phyloP scores from a whole-genome alignment of 2,888 invertebrate species.

The Masnerella sp. region DNA sequence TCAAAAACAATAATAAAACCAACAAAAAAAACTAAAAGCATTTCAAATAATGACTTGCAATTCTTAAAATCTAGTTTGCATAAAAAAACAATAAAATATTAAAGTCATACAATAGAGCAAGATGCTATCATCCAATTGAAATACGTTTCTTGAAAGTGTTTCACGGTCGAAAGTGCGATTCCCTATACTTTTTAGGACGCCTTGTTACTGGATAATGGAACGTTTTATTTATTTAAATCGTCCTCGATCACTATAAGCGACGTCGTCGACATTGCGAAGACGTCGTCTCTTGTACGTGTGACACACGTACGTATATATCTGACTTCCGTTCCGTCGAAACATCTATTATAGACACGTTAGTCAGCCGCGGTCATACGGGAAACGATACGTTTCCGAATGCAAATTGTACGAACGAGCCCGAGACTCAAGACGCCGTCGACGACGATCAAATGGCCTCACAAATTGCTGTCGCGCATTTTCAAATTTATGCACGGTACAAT shows the following conservation, averaged over 20 bases:
- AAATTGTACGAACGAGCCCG: constrained; percentile 56
- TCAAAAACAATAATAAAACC: no score
- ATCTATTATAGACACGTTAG: constrained; percentile 61
- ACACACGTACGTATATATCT: constrained; percentile 36
- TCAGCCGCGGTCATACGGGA: constrained; percentile 56
- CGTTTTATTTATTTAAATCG: constrained; percentile 60
- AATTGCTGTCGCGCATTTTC: constrained; percentile 16
- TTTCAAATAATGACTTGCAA: no score
- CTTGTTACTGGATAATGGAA: constrained; percentile 52
- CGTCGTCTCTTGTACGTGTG: constrained; percentile 43
- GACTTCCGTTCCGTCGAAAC: constrained; percentile 53
- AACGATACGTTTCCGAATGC: constrained; percentile 62
- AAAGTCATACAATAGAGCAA: no score
- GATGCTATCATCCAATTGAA: constrained; percentile 19
- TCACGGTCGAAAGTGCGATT: constrained; percentile 33
- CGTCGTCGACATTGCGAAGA: constrained; percentile 37
- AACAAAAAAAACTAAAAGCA: no score
- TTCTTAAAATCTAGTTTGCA: no score
- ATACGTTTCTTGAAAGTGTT: constrained; percentile 14
- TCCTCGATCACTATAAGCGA: constrained; percentile 48
- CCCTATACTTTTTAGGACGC: constrained; percentile 38
- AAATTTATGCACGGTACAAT: no score
- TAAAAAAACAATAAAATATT: no score
- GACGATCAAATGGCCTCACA: constrained; percentile 36
- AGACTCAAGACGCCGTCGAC: constrained; percentile 26